phyloP scores from a whole-genome alignment of 2,888 invertebrate genomes.

The Busseola fusca region DNA sequence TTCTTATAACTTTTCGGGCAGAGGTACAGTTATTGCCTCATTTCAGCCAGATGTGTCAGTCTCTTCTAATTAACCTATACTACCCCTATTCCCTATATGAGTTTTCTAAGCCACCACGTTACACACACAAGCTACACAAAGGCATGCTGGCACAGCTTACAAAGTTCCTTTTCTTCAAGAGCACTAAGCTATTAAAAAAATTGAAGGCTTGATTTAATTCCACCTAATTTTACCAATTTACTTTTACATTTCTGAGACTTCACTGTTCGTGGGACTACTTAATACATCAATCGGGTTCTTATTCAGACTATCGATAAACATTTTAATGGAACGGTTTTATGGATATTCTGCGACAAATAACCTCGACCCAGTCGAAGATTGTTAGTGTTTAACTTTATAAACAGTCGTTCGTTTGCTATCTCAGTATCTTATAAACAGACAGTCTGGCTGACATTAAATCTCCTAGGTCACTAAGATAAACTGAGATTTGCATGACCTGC shows the following conservation, averaged over 20 bases:
- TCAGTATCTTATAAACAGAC: constrained; percentile 66
- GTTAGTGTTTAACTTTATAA: constrained; percentile 55
- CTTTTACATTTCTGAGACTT: constrained; percentile 9
- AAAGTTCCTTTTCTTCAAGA: constrained; percentile 7
- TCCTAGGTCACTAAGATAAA: constrained; percentile 76
- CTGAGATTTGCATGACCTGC: constrained; percentile 69
- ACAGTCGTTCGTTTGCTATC: constrained; percentile 63
- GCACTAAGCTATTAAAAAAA: neutral
- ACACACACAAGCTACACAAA: neutral
- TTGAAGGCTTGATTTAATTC: neutral
- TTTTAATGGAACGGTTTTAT: constrained; percentile 34
- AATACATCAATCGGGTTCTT: constrained; percentile 18
- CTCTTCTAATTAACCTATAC: neutral
- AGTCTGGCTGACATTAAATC: constrained; percentile 77
- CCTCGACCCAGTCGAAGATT: constrained; percentile 59
- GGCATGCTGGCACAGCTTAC: neutral
- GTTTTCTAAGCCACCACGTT: neutral
- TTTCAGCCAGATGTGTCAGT: neutral
- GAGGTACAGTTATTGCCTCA: neutral
- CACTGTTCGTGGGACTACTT: constrained; percentile 4
- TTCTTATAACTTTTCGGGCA: neutral
- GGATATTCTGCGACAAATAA: constrained; percentile 32
- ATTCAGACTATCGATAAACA: constrained; percentile 15
- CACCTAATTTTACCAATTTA: constrained; percentile 4
- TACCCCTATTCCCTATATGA: no score